Base-by-base conservation (phyloP, 37 sponge, comb jelly and placozoan genomes). In the Spongilla lacustris region DNA sequence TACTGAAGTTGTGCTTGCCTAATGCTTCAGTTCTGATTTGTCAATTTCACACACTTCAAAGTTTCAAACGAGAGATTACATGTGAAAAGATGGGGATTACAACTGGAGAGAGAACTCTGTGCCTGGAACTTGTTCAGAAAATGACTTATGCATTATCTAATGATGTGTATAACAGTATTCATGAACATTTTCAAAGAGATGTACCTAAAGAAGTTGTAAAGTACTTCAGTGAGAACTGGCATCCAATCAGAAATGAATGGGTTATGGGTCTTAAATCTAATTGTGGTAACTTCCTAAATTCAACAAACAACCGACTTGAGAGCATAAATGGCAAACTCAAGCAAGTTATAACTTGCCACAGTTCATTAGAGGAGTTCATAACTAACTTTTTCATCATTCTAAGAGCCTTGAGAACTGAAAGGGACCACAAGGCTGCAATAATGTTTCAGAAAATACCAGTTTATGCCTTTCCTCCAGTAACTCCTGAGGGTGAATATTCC, bases 311-410 rank as follows among this genome's bases (percentile, higher is more conserved):
- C 27, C 27, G 79, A 23, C 41, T 78, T 24, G 79, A 78, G 75
- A 74, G 75, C 29, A 36, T 74, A 2, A 74, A 10, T 74, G 75
- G 75, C n/a, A 26, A 74, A 27, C 29, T 74, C 29, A 74, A 74
- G 28, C 84, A 81, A 67, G 89, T 89, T 10, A 36, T 86, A 13
- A 41, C 41, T 81, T 67, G 83, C 13, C 71, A 76, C 24, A 81
- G 88, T 68, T 87, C 81, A 13, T 28, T n/a, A n/a, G n/a, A n/a
- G n/a, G n/a, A n/a, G n/a, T n/a, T n/a, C n/a, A n/a, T n/a, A n/a
- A n/a, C n/a, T n/a, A n/a, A n/a, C n/a, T n/a, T n/a, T n/a, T n/a
- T n/a, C n/a, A n/a, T n/a, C n/a, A n/a, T n/a, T n/a, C n/a, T n/a
- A n/a, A n/a, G n/a, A n/a, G n/a, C n/a, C n/a, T n/a, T n/a, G n/a